phyloP scores from a whole-genome alignment of 2,113 vertebrate genomes.

The Boulengeromyrus knoepffleri region DNA sequence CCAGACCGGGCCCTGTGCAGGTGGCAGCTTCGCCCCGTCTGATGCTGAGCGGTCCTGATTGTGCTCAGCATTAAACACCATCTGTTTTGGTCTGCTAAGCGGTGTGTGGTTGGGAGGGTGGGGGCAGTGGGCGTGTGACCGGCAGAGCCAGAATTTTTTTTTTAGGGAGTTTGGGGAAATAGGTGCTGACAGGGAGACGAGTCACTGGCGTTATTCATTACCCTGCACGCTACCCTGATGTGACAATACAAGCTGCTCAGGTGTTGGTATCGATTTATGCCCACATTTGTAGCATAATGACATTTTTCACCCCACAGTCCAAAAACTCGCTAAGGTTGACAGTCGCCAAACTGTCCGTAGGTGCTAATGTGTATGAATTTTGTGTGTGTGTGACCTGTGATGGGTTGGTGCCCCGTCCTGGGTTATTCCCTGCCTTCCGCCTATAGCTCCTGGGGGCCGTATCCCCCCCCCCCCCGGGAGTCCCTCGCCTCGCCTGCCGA shows the following conservation, averaged over 20 bases:
- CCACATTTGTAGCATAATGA: background rate
- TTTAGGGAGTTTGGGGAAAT: background rate
- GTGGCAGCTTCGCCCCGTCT: slow-evolving; percentile 64
- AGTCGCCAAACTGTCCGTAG: background rate
- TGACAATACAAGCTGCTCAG: background rate
- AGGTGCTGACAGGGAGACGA: background rate
- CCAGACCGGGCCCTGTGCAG: slow-evolving; percentile 63
- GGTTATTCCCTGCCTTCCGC: background rate
- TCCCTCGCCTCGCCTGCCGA: background rate
- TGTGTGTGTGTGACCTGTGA: background rate
- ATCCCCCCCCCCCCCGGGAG: background rate
- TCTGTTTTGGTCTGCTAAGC: slow-evolving; percentile 48
- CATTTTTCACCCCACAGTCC: background rate
- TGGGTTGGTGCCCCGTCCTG: background rate
- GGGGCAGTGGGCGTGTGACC: background rate
- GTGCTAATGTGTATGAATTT: background rate
- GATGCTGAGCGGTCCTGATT: slow-evolving; percentile 62
- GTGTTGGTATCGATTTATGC: background rate
- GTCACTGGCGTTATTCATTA: background rate
- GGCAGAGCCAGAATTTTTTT: background rate
- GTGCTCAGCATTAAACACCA: slow-evolving; percentile 63
- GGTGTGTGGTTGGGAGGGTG: background rate
- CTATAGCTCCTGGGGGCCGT: background rate
- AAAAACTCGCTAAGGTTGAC: background rate
- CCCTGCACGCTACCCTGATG: background rate